These are phyloP conservation scores for Leucophenga maculata DNA, from an alignment of 2,888 invertebrate species.

Conservation along the genomic window DNA sequence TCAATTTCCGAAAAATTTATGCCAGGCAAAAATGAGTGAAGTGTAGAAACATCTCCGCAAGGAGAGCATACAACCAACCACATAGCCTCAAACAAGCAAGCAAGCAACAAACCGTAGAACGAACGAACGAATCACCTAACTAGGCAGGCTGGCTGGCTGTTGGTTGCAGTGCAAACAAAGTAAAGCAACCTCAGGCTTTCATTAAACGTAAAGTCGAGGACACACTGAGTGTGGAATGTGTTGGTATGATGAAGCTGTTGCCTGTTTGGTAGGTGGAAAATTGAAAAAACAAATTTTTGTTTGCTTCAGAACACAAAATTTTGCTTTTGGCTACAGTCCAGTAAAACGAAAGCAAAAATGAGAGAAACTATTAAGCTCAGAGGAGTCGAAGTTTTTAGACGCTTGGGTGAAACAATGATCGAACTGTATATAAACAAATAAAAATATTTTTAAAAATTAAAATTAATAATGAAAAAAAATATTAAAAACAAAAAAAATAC, in stretches of 20 bases:
- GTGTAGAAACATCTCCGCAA: background rate
- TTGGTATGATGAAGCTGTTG: too few species aligned
- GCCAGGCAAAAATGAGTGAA: too few species aligned
- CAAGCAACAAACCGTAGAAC: background rate
- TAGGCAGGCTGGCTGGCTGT: too few species aligned
- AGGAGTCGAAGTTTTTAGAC: background rate
- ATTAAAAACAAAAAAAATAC: too few species aligned
- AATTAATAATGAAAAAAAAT: too few species aligned
- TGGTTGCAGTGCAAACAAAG: background rate
- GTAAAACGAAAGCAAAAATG: constrained; percentile 20
- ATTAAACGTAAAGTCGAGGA: constrained; percentile 46
- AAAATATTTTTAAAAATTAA: too few species aligned
- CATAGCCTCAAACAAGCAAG: too few species aligned
- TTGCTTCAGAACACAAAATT: constrained; percentile 3
- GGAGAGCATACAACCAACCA: background rate
- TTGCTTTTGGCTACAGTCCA: constrained; percentile 28
- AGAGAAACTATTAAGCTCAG: background rate
- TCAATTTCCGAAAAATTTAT: constrained; percentile 54
- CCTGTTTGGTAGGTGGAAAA: constrained; percentile 33
- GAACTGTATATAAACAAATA: too few species aligned
- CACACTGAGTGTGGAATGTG: constrained; percentile 19
- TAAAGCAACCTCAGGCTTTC: constrained; percentile 51
- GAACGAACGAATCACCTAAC: background rate
- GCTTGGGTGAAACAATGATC: too few species aligned
- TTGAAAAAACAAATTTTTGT: constrained; percentile 18